Percentiles rank a stretch among this genome's conserved stretches.
Evolutionary conservation across 2,113 vertebrate genomes (phyloP).

Genomic region (Toxotes jaculatrix): DNA sequence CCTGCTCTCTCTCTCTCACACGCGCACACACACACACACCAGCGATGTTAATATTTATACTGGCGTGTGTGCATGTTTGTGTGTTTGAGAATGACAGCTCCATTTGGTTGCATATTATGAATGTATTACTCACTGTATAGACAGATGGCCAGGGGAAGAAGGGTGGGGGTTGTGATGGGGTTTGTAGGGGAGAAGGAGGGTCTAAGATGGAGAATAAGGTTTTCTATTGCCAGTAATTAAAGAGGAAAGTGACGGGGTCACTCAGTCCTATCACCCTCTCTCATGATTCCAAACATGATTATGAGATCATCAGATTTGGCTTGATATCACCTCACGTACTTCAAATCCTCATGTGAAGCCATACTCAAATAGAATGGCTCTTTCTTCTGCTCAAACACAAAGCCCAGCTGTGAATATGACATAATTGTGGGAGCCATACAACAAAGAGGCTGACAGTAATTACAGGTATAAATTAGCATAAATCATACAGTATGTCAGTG

Average conservation of each 20-base stretch:
- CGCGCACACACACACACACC: background rate
- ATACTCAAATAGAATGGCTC: background rate
- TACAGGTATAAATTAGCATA: background rate
- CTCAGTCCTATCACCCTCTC: constrained; percentile 6
- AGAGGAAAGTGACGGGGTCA: constrained; percentile 22
- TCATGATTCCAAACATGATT: constrained; percentile 15
- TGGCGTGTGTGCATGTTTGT: constrained; percentile 1
- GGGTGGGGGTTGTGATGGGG: background rate
- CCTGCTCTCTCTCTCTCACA: background rate
- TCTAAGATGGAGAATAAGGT: background rate
- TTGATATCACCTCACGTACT: background rate
- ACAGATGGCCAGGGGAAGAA: constrained; percentile 57
- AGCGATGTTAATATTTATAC: constrained; percentile 24
- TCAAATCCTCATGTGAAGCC: background rate
- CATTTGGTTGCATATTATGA: constrained; percentile 66
- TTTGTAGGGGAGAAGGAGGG: background rate
- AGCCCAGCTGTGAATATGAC: background rate
- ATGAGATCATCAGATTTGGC: background rate
- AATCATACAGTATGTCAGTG: background rate
- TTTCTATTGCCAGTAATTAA: constrained; percentile 46
- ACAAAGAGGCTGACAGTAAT: constrained; percentile 9
- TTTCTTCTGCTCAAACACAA: background rate
- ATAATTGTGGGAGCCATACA: background rate
- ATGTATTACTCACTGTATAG: constrained; percentile 41
- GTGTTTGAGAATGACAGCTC: constrained; percentile 52